Percentiles rank a stretch among this genome's conserved stretches.
Conservation (phyloP, 2,888 invertebrate genomes). For the Apodemia mormo region DNA sequence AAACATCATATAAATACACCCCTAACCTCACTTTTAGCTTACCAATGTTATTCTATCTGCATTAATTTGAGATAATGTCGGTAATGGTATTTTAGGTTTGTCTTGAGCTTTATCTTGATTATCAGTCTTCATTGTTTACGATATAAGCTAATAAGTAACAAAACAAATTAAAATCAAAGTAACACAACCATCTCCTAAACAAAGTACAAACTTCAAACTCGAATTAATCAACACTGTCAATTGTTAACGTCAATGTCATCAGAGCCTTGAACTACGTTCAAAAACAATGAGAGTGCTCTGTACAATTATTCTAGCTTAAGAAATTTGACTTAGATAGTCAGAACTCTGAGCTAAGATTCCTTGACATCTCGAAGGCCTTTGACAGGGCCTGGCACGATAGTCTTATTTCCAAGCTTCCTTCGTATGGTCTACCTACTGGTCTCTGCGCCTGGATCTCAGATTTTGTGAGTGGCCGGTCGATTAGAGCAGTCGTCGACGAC, state of each 20-base stretch:
- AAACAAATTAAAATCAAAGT: slow-evolving; percentile 17
- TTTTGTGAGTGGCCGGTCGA: too few species aligned
- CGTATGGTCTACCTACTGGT: too few species aligned
- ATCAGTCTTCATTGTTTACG: slow-evolving; percentile 62
- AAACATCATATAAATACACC: slow-evolving; percentile 23
- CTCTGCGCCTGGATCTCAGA: too few species aligned
- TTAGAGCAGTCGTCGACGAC: too few species aligned
- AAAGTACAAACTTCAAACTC: slow-evolving; percentile 28
- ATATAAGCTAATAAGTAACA: slow-evolving; percentile 11
- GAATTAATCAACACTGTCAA: slow-evolving; percentile 21
- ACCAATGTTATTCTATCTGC: slow-evolving; percentile 94
- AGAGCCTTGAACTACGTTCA: slow-evolving; percentile 14
- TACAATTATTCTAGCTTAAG: too few species aligned
- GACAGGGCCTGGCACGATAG: too few species aligned
- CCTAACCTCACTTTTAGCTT: slow-evolving; percentile 57
- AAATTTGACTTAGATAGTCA: too few species aligned
- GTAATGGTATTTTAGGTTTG: slow-evolving; percentile 83
- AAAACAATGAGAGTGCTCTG: background rate
- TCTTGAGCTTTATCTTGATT: slow-evolving; percentile 49
- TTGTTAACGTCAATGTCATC: slow-evolving; percentile 29
- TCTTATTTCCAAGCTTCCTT: too few species aligned
- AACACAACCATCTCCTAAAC: slow-evolving; percentile 35
- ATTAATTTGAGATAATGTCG: slow-evolving; percentile 95
- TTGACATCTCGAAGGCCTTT: too few species aligned
- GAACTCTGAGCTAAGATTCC: too few species aligned